phyloP scores from a whole-genome alignment of 2,888 invertebrate genomes.

The Saturnia pavonia region DNA sequence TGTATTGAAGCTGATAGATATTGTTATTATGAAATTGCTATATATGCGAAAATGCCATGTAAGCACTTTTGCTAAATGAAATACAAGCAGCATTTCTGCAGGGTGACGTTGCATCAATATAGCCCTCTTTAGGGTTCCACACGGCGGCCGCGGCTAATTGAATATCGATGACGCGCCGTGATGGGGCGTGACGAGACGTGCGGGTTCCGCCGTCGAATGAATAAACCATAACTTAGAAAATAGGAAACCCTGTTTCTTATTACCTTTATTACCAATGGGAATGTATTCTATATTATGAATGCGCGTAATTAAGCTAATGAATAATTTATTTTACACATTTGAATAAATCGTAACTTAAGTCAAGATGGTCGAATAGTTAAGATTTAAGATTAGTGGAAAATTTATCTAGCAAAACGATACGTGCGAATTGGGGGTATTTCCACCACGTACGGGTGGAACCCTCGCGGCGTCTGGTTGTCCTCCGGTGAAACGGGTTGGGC shows the following conservation, averaged over 20 bases:
- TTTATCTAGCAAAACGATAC: no score
- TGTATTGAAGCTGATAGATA: no score
- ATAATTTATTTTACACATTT: not conserved
- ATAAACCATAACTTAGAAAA: not conserved
- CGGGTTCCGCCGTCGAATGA: conserved; percentile 34
- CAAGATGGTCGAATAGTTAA: not conserved
- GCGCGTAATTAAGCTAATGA: not conserved
- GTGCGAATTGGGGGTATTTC: no score
- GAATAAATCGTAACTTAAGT: not conserved
- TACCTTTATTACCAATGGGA: not conserved
- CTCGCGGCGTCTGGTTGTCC: no score
- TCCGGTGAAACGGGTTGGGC: no score
- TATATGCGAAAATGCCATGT: not conserved
- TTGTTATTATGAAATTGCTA: no score
- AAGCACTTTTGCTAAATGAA: not conserved
- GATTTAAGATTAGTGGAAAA: no score
- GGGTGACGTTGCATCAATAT: not conserved
- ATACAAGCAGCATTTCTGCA: not conserved
- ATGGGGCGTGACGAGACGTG: conserved; percentile 39
- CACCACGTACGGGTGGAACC: no score
- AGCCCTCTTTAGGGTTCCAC: conserved; percentile 12
- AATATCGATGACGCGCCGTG: conserved; percentile 47
- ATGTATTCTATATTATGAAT: not conserved
- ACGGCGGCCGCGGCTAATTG: conserved; percentile 45
- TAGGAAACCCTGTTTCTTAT: not conserved